Percentiles rank a stretch among this genome's conserved stretches.
phyloP scores from a whole-genome alignment of 2,797 vertebrate genomes.

The Columba guinea region DNA sequence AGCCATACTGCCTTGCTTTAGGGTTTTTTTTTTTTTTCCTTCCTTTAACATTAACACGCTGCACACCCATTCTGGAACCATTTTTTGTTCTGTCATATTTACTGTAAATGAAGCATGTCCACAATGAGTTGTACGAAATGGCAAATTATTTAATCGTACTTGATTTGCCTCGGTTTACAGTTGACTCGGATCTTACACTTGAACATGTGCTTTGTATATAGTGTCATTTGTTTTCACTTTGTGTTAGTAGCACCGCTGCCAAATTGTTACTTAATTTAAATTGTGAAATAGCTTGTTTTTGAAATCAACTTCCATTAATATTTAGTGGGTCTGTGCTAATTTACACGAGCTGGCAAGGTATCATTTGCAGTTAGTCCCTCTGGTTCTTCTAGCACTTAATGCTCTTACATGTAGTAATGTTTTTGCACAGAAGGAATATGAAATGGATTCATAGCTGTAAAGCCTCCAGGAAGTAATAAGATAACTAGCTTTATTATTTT shows the following conservation, averaged over 20 bases:
- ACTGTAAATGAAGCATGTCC: neutral
- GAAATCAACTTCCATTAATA: neutral
- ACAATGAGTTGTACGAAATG: neutral
- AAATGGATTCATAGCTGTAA: neutral
- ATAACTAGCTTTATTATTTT: slow-evolving; percentile 23
- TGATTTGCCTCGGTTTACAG: neutral
- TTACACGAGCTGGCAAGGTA: neutral
- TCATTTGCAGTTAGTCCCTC: neutral
- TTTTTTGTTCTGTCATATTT: neutral
- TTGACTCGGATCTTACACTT: neutral
- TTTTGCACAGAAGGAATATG: neutral
- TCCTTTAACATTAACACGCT: neutral
- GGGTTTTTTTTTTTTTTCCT: fast-evolving
- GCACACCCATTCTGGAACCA: neutral
- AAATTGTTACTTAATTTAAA: slow-evolving; percentile 11
- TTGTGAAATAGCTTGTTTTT: neutral
- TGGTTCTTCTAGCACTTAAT: neutral
- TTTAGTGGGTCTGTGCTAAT: neutral
- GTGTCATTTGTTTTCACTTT: neutral
- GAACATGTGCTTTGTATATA: neutral
- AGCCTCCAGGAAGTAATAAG: slow-evolving; percentile 14
- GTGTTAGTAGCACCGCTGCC: neutral
- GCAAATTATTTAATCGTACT: neutral
- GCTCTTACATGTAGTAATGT: neutral
- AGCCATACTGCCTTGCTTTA: neutral